Base-by-base conservation (phyloP, 2,888 invertebrate genomes). In the Trisateles emortualis region DNA sequence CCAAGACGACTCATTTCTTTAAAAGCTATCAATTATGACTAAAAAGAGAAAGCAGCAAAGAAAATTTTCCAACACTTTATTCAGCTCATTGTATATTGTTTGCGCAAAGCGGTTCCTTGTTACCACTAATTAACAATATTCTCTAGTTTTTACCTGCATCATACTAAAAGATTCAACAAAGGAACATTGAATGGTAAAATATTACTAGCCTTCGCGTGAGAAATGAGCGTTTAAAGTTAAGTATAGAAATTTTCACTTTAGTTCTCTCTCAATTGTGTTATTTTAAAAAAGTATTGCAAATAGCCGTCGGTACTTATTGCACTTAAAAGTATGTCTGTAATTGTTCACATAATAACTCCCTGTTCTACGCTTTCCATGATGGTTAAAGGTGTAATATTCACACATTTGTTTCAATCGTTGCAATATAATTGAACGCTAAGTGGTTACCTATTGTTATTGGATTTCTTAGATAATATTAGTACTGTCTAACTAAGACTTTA, bases 71-170 rank as follows among this genome's bases (percentile, higher is more conserved):
- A 43, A 38, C 32, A 48, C 24, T 48, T 40, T 32, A 40, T 45
- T 32, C 11, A 33, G 10, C 24, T 48, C 55, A 45, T 52, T 48
- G 52, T 51, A 30, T 22, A 64, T 65, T 62, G 49, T 65, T 48
- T 35, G 24, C 11, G 52, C 29, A 17, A 51, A 54, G n/a, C 9
- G 16, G 45, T 56, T 56, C 48, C 39, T 50, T 19, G 35, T 52
- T 49, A 16, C 10, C 16, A 26, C 32, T 39, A 43, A 57, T 57
- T 52, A 48, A 50, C 16, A 42, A 64, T 48, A 32, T 56, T 55
- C 49, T 29, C 35, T 55, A 42, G 36, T 52, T 51, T 51, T 52
- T 54, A 14, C 53, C 30, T 39, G 19, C 11, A 45, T n/a, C 26
- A 17, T 49, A 30, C 26, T 54, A 46, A 67, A 52, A 59, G 6